Evolutionary conservation across 2,113 vertebrate species (phyloP).

Genomic region (Hypanus sabinus): DNA sequence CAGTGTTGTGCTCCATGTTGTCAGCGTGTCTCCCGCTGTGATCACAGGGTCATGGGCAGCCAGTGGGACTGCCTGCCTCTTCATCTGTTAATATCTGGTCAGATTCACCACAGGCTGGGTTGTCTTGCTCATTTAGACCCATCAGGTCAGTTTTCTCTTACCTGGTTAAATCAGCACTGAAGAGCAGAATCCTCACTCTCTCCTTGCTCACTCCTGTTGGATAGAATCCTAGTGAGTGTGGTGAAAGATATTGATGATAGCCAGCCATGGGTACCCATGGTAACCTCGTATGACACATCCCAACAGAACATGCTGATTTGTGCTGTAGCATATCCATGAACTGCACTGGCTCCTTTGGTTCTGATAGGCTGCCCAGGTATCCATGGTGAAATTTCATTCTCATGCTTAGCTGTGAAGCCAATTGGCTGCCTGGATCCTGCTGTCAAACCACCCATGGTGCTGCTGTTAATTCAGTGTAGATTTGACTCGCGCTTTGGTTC

Average conservation of each 20-base stretch:
- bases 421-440: too few species aligned
- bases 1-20: background rate
- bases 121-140: background rate
- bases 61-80: background rate
- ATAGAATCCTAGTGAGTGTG: background rate
- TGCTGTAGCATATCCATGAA: background rate
- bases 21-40: background rate
- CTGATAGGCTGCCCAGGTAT: background rate
- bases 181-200: background rate
- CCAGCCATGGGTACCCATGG: background rate
- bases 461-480: background rate
- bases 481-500: background rate
- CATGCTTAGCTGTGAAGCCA: background rate
- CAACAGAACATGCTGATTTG: background rate
- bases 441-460: background rate
- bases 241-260: background rate
- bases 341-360: background rate
- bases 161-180: background rate
- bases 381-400: background rate
- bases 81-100: too few species aligned
- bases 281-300: background rate
- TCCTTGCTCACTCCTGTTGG: background rate
- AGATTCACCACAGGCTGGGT: background rate
- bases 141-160: background rate
- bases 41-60: background rate